phyloP scores from a whole-genome alignment of 2,797 vertebrate genomes.

The Eurystomus glaucurus region DNA sequence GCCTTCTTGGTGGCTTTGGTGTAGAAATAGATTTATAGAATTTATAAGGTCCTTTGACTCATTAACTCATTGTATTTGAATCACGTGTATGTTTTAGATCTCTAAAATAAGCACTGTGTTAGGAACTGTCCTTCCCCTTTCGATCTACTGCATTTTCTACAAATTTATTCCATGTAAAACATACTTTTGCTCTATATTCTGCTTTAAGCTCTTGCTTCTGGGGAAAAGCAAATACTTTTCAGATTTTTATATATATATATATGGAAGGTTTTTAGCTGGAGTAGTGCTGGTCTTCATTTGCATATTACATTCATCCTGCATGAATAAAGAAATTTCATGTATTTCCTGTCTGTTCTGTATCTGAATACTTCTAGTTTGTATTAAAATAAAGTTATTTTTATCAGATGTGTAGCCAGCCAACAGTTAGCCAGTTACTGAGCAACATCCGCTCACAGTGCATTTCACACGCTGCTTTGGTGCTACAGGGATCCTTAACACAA shows the following conservation, averaged over 20 bases:
- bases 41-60: not conserved
- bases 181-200: not conserved
- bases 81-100: fast-evolving
- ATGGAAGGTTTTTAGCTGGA: not conserved
- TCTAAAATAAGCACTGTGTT: not conserved
- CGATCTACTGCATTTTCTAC: not conserved
- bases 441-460: slow-evolving; percentile 99
- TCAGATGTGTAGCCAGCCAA: slow-evolving; percentile 98
- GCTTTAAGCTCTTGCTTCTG: not conserved
- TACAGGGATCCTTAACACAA: slow-evolving; percentile 95
- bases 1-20: not conserved
- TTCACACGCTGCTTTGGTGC: slow-evolving; percentile 95
- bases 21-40: not conserved
- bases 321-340: not conserved
- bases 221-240: not conserved
- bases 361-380: not conserved
- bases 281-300: not conserved
- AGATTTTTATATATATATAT: too few species aligned
- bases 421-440: slow-evolving; percentile 97
- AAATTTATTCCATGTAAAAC: not conserved
- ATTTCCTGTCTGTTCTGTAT: not conserved
- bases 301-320: not conserved
- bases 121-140: not conserved
- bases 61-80: not conserved
- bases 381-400: not conserved